Conservation (phyloP, 2,113 vertebrate species). For the Pituophis catenifer region DNA sequence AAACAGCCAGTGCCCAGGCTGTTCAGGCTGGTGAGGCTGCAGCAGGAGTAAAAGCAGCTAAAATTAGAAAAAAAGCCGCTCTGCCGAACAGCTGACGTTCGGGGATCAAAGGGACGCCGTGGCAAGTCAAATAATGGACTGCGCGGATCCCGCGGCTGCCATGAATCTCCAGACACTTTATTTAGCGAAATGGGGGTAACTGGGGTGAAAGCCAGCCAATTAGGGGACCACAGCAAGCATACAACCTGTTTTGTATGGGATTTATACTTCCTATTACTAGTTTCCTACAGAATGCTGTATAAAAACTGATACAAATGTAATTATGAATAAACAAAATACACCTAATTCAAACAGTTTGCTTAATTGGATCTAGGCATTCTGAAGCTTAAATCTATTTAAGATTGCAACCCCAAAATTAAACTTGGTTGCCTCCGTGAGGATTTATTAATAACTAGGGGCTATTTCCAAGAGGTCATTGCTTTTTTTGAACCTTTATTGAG, state of each 20-base stretch:
- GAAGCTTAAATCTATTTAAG: background rate
- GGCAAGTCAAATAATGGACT: too few relatives aligned
- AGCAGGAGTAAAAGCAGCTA: too few relatives aligned
- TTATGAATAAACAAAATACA: background rate
- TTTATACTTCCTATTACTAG: background rate
- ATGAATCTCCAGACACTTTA: too few relatives aligned
- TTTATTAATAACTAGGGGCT: background rate
- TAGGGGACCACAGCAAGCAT: background rate
- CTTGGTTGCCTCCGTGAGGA: background rate
- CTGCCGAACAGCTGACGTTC: too few relatives aligned
- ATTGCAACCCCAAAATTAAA: background rate
- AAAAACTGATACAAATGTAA: background rate
- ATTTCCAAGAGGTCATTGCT: background rate
- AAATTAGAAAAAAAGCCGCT: too few relatives aligned
- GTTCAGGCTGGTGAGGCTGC: too few relatives aligned
- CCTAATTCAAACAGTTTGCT: background rate
- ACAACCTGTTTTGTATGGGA: background rate
- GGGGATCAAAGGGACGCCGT: too few relatives aligned
- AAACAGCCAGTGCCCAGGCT: too few relatives aligned
- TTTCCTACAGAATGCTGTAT: background rate
- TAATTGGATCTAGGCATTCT: background rate
- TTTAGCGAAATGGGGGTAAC: too few relatives aligned
- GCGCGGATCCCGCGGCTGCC: too few relatives aligned
- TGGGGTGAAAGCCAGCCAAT: background rate
- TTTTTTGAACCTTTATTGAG: accelerated